phyloP scores from a whole-genome alignment of 2,113 vertebrate genomes.

The Tupaia tana region DNA sequence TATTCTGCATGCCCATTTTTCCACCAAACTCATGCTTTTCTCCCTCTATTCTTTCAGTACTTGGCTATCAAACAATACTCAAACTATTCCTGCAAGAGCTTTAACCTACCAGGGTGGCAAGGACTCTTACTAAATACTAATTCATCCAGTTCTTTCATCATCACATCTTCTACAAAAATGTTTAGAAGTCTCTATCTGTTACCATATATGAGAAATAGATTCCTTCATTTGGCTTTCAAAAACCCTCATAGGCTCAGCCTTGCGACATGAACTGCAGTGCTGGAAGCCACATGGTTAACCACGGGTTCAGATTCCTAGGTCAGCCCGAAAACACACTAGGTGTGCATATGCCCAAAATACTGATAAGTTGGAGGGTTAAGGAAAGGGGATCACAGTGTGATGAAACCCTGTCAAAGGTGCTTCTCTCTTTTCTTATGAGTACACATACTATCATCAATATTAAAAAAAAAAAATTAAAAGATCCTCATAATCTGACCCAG shows the following conservation, averaged over 20 bases:
- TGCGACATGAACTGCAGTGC: no score
- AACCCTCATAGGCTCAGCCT: neutral
- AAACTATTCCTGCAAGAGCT: neutral
- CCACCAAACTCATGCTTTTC: neutral
- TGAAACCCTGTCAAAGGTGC: no score
- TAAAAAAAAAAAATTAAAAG: neutral
- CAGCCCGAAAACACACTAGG: no score
- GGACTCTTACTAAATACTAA: accelerated
- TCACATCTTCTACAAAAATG: neutral
- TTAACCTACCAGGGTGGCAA: neutral
- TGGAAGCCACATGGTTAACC: no score
- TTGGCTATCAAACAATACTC: neutral
- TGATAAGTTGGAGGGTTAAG: no score
- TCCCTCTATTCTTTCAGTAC: neutral
- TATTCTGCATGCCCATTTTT: neutral
- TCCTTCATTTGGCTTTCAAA: neutral
- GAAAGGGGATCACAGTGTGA: no score
- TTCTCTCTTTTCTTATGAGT: no score
- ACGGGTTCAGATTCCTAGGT: no score
- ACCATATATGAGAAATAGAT: neutral
- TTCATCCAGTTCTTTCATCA: neutral
- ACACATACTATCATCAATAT: no score
- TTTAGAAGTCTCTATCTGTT: neutral
- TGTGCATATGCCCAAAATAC: no score
- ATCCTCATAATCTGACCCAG: neutral